Conservation (phyloP, 2,113 vertebrate genomes). For the Marmota flaviventris region DNA sequence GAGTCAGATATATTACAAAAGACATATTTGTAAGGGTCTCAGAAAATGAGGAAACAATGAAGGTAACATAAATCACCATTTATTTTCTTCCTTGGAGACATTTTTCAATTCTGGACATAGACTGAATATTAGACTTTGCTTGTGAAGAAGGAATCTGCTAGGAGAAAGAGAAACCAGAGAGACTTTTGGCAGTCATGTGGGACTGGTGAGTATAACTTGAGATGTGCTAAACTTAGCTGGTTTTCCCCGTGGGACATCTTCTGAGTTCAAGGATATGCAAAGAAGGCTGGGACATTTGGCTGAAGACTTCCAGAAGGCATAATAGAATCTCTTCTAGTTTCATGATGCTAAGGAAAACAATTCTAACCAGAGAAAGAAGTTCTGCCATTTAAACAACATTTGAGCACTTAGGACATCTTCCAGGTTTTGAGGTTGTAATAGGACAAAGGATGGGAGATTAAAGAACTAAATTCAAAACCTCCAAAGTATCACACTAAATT, state of each 20-base stretch:
- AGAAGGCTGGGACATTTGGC: constrained; percentile 60
- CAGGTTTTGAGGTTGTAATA: background rate
- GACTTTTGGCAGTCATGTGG: constrained; percentile 54
- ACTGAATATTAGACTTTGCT: constrained; percentile 38
- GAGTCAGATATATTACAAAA: constrained; percentile 1
- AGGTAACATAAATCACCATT: constrained; percentile 29
- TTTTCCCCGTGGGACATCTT: constrained; percentile 77
- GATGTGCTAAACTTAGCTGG: constrained; percentile 59
- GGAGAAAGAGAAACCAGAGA: constrained; percentile 71
- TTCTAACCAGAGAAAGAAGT: constrained; percentile 12
- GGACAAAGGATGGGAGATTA: background rate
- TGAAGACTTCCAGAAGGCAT: constrained; percentile 50
- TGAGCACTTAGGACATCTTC: background rate
- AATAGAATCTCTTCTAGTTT: constrained; percentile 46
- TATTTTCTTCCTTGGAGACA: constrained; percentile 36
- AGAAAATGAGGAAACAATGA: constrained; percentile 46
- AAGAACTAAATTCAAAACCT: constrained; percentile 17
- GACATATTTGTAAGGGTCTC: constrained; percentile 28
- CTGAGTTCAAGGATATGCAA: constrained; percentile 66
- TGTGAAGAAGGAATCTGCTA: constrained; percentile 55
- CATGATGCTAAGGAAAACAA: background rate
- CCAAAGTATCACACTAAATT: background rate
- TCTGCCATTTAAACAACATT: constrained; percentile 10
- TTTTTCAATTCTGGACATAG: constrained; percentile 59
- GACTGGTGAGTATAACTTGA: constrained; percentile 49